These are phyloP conservation scores for Aselliscus stoliczkanus DNA, from an alignment of 2,797 vertebrate genomes.

Conservation along the genomic window DNA sequence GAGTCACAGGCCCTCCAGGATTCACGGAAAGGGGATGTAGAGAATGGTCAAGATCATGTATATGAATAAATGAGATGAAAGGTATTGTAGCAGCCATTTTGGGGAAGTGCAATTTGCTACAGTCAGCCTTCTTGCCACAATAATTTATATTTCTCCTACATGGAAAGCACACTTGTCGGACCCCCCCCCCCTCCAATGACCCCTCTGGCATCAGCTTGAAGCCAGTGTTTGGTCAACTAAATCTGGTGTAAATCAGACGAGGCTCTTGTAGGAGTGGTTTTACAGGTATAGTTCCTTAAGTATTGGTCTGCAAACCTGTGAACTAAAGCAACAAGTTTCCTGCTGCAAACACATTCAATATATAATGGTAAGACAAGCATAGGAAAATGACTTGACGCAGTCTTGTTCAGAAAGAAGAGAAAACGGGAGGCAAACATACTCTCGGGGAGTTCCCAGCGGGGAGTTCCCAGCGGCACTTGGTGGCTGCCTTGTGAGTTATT, in stretches of 20 bases:
- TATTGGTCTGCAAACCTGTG: slow-evolving; percentile 14
- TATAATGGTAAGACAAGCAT: not conserved
- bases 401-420: not conserved
- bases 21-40: not conserved
- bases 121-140: not conserved
- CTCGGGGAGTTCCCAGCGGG: not conserved
- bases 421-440: not conserved
- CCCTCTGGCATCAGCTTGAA: not conserved
- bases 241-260: not conserved
- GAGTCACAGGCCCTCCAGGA: not conserved
- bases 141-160: not conserved
- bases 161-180: not conserved
- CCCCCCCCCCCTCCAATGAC: not conserved
- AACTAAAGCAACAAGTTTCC: not conserved
- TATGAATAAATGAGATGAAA: not conserved
- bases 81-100: not conserved
- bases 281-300: not conserved
- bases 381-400: not conserved
- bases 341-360: not conserved
- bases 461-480: not conserved
- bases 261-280: not conserved
- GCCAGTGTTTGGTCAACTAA: not conserved
- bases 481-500: not conserved
- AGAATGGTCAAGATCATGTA: not conserved
- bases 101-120: not conserved